phyloP scores from a whole-genome alignment of 2,797 vertebrate species.

The Ispidina picta region DNA sequence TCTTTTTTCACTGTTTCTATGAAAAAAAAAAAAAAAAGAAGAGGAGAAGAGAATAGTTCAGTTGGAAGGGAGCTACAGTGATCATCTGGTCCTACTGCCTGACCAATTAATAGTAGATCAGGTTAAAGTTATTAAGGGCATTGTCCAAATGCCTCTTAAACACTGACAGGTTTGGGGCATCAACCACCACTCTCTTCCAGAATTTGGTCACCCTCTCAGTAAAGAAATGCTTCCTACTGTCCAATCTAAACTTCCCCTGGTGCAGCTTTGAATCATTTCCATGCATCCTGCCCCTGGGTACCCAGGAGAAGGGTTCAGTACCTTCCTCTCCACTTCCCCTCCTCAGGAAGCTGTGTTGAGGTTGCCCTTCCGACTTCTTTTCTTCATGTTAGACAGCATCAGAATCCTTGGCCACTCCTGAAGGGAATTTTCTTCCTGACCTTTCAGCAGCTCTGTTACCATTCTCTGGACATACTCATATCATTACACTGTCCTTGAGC shows the following conservation, averaged over 20 bases:
- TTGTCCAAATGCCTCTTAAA: background rate
- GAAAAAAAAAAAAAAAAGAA: background rate
- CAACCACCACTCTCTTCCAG: accelerated
- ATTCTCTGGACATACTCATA: background rate
- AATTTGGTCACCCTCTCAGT: no score
- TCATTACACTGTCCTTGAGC: background rate
- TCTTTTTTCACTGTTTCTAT: background rate
- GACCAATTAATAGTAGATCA: background rate
- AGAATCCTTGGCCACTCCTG: accelerated
- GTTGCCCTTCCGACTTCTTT: no score
- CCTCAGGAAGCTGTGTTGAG: no score
- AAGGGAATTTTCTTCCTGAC: no score
- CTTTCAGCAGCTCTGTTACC: no score
- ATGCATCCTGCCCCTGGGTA: background rate
- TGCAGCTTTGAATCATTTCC: background rate
- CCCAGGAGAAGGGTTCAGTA: background rate
- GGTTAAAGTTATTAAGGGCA: background rate
- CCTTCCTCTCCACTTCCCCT: no score
- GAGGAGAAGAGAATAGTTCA: background rate
- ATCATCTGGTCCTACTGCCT: background rate
- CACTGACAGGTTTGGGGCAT: background rate
- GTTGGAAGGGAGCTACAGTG: background rate
- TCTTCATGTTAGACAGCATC: background rate
- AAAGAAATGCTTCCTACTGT: no score
- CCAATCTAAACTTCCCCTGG: no score